These are phyloP conservation scores for Caracal caracal DNA, from an alignment of 2,113 vertebrate genomes.

Conservation along the genomic window DNA sequence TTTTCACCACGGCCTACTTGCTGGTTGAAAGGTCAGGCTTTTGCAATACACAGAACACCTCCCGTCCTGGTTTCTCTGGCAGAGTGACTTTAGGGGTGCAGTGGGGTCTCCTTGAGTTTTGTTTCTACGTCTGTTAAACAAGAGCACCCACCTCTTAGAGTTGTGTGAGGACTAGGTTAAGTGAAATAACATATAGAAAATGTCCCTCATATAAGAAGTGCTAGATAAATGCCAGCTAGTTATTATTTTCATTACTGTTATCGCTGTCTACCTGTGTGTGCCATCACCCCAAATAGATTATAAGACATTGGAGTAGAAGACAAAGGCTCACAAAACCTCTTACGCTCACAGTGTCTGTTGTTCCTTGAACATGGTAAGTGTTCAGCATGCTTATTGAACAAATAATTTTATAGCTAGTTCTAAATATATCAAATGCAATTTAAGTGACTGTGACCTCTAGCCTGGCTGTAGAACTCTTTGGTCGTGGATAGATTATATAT, in stretches of 20 bases:
- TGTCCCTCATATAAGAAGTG: neutral
- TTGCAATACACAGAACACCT: neutral
- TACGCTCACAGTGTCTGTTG: neutral
- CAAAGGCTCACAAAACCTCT: neutral
- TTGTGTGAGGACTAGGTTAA: neutral
- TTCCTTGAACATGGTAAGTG: neutral
- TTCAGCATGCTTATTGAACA: neutral
- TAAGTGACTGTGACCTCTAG: neutral
- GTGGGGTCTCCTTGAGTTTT: neutral
- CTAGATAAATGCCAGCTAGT: neutral
- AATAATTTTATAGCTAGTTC: neutral
- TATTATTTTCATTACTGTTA: neutral
- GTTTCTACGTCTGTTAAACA: neutral
- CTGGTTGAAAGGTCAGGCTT: neutral
- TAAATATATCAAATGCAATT: constrained; percentile 23
- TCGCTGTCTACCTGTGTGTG: neutral
- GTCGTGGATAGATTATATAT: neutral
- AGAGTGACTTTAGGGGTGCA: neutral
- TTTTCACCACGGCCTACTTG: neutral
- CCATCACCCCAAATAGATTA: neutral
- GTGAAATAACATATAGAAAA: neutral
- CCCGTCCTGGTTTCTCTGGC: neutral
- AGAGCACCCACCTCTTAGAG: neutral
- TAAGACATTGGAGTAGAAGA: neutral
- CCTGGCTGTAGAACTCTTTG: neutral